Base-by-base conservation (phyloP, 2,888 invertebrate genomes). In the Arrhopalites spinosus region DNA sequence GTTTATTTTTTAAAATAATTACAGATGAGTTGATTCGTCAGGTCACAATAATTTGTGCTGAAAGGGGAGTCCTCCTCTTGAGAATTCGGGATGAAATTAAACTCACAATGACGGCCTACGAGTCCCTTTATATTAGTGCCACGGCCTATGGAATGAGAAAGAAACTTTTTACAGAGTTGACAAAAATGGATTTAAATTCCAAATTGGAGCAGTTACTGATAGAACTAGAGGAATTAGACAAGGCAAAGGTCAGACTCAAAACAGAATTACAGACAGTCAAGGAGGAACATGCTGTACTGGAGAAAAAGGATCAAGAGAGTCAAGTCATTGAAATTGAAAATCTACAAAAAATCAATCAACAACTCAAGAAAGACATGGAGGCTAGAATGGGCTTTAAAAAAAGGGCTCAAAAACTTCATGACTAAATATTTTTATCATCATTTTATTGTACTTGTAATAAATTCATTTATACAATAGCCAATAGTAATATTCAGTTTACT, bases 21-120 rank as follows among this genome's bases (percentile, higher is more conserved):
- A 25, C 45, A 72, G 73, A 73, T 30, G 73, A 73, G 47, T 17
- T 73, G 17, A 73, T 73, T 29, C 66, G 73, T 5, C 73, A 73
- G 47, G 66, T 66, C 1, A 67, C 73, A 5, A 73, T 73, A 15
- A 56, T 67, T 23, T 73, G 73, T 50, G 66, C 53, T 1, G 73
- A 67, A 29, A 23, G 73, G 11, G 73, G 73, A n/a, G 30, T 73
- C 1, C 43, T 73, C 5, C 66, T 73, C 30, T 20, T 64, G 8
- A 11, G 64, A 15, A 30, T 73, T 53, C 64, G 73, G n/a, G 47
- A 73, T 25, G 73, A 73, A 50, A n/a, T 73, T 7, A 17, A 53
- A 29, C 47, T 73, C 50, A 73, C 73, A 29, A n/a, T 73, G 13
- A 7, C n/a, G 7, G 29, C 63, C 3, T 73, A 73, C 23, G 67